These are phyloP conservation scores for Elephantulus edwardii DNA, from an alignment of 2,113 vertebrate species.

Conservation along the genomic window DNA sequence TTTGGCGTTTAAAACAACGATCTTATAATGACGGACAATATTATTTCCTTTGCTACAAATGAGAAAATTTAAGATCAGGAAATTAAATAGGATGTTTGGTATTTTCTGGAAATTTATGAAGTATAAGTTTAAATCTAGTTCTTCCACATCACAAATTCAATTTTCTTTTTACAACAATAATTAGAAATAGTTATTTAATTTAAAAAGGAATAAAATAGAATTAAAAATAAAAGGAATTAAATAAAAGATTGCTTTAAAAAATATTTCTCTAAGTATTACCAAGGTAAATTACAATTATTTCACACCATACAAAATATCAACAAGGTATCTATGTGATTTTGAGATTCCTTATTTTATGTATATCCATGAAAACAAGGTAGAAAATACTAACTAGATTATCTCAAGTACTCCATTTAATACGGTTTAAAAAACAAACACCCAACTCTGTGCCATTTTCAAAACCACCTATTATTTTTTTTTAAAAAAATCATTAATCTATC, in stretches of 20 bases:
- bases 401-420: no score
- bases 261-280: neutral
- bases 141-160: neutral
- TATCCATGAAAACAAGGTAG: neutral
- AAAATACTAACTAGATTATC: neutral
- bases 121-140: neutral
- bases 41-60: neutral
- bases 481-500: no score
- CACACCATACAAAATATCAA: neutral
- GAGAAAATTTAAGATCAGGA: conserved; percentile 5
- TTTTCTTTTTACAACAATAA: conserved; percentile 36
- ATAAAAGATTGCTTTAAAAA: neutral
- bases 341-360: neutral
- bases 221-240: conserved; percentile 30
- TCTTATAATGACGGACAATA: neutral
- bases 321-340: neutral
- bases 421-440: no score
- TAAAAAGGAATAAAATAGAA: neutral
- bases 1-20: conserved; percentile 2
- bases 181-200: conserved; percentile 4
- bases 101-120: neutral
- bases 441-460: no score
- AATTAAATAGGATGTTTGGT: neutral
- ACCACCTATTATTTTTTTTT: no score
- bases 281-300: conserved; percentile 16